Evolutionary conservation across 2,113 vertebrate species (phyloP).

Genomic region (Leucosticte australis): DNA sequence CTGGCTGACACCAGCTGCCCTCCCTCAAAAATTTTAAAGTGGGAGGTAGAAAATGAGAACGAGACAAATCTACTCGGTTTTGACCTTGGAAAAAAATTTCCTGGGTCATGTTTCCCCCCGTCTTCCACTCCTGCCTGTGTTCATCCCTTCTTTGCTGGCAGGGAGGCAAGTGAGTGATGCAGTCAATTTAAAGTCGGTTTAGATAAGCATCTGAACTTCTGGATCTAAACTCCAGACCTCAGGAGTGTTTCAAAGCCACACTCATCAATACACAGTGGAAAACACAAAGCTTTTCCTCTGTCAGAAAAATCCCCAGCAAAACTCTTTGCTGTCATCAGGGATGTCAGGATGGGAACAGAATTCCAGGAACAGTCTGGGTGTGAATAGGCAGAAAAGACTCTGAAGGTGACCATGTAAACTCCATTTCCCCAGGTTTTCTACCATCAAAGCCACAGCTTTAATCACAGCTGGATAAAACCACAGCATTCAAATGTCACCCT

Average conservation of each 20-base stretch:
- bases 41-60: background rate
- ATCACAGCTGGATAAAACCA: background rate
- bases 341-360: background rate
- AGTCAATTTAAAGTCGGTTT: background rate
- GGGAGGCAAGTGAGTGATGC: background rate
- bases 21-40: background rate
- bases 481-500: background rate
- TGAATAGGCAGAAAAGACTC: background rate
- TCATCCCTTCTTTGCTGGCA: background rate
- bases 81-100: background rate
- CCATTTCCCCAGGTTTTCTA: background rate
- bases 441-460: background rate
- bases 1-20: slow-evolving; percentile 47
- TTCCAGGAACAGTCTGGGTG: background rate
- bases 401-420: background rate
- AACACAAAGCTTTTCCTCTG: background rate
- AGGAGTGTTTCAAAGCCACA: background rate
- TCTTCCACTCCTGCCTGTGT: rapidly evolving
- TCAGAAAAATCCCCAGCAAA: background rate
- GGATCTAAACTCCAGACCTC: background rate
- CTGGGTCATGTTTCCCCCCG: background rate
- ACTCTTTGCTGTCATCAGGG: background rate
- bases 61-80: background rate
- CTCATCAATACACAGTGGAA: background rate
- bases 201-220: background rate